Conservation (phyloP, 1,140 invertebrate species). For the Tetragonula clypearis region DNA sequence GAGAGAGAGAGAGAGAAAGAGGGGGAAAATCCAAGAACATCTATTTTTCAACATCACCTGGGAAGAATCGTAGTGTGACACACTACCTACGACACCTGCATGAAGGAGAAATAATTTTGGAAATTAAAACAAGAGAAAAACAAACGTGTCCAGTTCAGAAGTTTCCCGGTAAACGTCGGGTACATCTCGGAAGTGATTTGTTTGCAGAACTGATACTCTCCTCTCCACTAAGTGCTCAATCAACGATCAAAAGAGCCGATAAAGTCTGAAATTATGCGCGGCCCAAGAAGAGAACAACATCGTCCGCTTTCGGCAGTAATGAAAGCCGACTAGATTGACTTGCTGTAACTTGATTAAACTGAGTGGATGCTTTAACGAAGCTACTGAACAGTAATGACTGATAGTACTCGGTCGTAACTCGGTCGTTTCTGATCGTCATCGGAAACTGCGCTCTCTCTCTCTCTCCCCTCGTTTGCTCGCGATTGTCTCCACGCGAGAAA, state of each 20-base stretch:
- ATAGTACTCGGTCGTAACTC: background rate
- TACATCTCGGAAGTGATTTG: too few relatives aligned
- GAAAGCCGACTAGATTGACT: slow-evolving; percentile 11
- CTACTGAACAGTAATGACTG: background rate
- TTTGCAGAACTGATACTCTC: too few relatives aligned
- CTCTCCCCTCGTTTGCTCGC: too few relatives aligned
- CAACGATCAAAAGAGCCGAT: background rate
- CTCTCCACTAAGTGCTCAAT: background rate
- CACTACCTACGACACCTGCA: too few relatives aligned
- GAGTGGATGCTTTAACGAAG: background rate
- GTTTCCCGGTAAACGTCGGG: too few relatives aligned
- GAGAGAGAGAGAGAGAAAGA: too few relatives aligned
- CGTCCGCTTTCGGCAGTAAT: background rate
- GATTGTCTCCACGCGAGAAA: too few relatives aligned
- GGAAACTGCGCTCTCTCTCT: too few relatives aligned
- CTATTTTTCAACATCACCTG: too few relatives aligned
- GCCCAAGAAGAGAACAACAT: background rate
- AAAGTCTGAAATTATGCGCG: background rate
- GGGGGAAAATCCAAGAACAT: too few relatives aligned
- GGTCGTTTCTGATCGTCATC: background rate
- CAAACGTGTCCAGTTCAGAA: too few relatives aligned
- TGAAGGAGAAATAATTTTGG: background rate
- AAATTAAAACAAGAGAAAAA: background rate
- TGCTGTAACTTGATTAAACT: slow-evolving; percentile 8
- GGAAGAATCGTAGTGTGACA: too few relatives aligned